phyloP scores from a whole-genome alignment of 2,113 vertebrate species.

The Tiliqua scincoides region DNA sequence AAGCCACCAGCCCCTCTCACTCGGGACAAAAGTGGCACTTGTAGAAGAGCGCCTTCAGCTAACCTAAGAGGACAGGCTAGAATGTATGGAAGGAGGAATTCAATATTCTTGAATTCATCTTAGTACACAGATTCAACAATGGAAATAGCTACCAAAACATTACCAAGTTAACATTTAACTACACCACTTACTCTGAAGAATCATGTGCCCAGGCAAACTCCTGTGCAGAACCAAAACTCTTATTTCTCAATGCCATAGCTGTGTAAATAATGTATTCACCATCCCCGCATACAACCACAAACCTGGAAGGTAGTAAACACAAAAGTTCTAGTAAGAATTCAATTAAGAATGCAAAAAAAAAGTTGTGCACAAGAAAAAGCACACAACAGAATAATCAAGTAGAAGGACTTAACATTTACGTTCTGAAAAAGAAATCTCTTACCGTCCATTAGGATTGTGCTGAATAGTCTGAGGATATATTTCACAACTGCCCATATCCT shows the following conservation, averaged over 20 bases:
- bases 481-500: constrained; percentile 99
- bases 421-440: constrained; percentile 24
- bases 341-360: not conserved
- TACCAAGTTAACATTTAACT: not conserved
- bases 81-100: too few species aligned
- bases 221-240: constrained; percentile 98
- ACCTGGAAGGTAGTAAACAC: constrained; percentile 70
- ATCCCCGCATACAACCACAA: constrained; percentile 97
- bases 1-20: too few species aligned
- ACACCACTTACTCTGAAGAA: constrained; percentile 93
- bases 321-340: not conserved
- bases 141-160: not conserved
- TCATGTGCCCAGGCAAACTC: constrained; percentile 99
- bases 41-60: too few species aligned
- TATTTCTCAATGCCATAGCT: constrained; percentile 97
- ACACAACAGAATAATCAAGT: not conserved
- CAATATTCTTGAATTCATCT: not conserved
- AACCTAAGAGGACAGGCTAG: too few species aligned
- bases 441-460: constrained; percentile 98
- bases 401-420: not conserved
- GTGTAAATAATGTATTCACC: constrained; percentile 99
- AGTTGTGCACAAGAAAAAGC: not conserved
- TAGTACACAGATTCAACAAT: too few species aligned
- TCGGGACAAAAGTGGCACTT: too few species aligned
- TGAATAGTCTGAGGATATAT: constrained; percentile 99